Conservation (phyloP, 2,888 invertebrate species). For the Tetramorium bicarinatum region DNA sequence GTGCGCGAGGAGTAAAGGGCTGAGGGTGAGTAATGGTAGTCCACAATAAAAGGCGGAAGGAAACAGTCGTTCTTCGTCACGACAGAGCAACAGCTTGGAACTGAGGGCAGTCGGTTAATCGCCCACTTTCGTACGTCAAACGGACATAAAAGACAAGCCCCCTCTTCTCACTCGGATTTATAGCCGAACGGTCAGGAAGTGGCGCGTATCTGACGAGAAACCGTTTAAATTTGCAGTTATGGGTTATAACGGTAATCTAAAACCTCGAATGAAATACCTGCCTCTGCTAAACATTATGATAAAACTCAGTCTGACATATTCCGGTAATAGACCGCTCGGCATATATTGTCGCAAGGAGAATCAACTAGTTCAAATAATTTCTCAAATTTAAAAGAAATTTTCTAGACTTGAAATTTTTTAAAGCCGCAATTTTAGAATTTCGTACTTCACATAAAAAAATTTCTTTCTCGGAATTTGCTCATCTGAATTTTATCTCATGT, state of each 20-base stretch:
- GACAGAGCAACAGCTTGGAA: slow-evolving; percentile 78
- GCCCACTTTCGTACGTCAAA: slow-evolving; percentile 61
- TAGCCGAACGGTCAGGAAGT: slow-evolving; percentile 45
- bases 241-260: slow-evolving; percentile 11
- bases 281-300: background rate
- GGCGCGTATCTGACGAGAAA: slow-evolving; percentile 41
- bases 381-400: background rate
- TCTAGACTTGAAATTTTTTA: background rate
- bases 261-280: background rate
- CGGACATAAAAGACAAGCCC: slow-evolving; percentile 47
- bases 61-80: slow-evolving; percentile 71
- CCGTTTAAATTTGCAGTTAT: slow-evolving; percentile 27
- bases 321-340: background rate
- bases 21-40: slow-evolving; percentile 49
- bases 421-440: background rate
- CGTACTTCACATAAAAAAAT: background rate
- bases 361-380: slow-evolving; percentile 3
- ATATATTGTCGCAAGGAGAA: background rate
- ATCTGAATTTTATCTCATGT: background rate
- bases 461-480: background rate
- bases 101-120: slow-evolving; percentile 73
- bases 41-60: slow-evolving; percentile 66
- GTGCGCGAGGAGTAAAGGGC: background rate
- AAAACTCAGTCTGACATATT: background rate
- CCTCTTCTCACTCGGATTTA: slow-evolving; percentile 40